These are phyloP conservation scores for Corythoichthys intestinalis DNA, from an alignment of 2,113 vertebrate genomes.

Conservation along the genomic window DNA sequence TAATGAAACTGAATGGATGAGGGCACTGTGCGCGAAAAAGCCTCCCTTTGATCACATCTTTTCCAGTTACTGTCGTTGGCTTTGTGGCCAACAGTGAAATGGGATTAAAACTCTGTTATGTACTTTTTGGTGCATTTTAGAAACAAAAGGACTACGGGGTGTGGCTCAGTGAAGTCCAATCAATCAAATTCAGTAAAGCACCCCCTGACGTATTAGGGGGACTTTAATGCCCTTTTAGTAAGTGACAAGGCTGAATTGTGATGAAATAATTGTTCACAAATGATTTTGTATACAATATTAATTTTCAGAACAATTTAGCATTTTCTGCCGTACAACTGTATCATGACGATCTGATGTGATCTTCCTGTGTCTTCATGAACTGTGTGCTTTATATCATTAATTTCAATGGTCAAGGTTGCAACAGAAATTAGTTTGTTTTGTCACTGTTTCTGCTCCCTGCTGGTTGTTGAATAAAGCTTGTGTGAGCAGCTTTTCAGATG, in stretches of 20 bases:
- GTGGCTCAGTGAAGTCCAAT: too few species aligned
- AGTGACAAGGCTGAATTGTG: background rate
- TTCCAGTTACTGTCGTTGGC: too few species aligned
- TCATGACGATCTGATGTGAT: constrained; percentile 19
- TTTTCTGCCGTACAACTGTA: constrained; percentile 33
- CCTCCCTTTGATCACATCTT: too few species aligned
- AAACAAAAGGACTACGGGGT: too few species aligned
- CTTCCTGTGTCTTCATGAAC: constrained; percentile 39
- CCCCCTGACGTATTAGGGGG: too few species aligned
- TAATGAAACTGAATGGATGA: too few species aligned
- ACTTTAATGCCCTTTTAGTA: background rate
- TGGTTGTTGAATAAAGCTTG: constrained; percentile 50
- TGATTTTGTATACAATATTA: background rate
- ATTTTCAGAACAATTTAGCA: constrained; percentile 21
- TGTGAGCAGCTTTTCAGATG: constrained; percentile 45
- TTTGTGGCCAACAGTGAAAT: too few species aligned
- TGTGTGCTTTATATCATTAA: constrained; percentile 39
- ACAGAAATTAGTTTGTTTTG: constrained; percentile 36
- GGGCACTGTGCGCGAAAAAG: too few species aligned
- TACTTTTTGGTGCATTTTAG: too few species aligned
- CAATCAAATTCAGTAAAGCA: too few species aligned
- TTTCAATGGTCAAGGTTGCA: constrained; percentile 34
- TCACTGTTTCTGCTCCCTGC: constrained; percentile 31
- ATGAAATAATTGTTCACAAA: background rate
- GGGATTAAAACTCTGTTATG: too few species aligned